phyloP scores from a whole-genome alignment of 2,113 vertebrate genomes.

The Hyperopisus bebe region DNA sequence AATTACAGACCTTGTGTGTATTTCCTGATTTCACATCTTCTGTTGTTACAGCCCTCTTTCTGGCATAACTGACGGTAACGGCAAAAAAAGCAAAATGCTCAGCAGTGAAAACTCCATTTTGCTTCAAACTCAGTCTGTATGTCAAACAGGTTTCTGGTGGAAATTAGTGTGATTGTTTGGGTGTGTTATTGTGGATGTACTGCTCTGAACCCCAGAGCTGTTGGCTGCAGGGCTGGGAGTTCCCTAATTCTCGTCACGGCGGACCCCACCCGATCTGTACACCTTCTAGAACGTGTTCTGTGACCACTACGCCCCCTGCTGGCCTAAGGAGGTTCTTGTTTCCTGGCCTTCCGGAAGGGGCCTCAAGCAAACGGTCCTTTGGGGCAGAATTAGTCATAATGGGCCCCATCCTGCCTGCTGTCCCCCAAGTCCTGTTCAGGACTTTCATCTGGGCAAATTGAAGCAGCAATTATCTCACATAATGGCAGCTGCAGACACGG shows the following conservation, averaged over 20 bases:
- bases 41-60: not conserved
- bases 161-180: not conserved
- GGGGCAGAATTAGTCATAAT: not conserved
- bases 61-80: not conserved
- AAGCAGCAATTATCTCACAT: not conserved
- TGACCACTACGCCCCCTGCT: not conserved
- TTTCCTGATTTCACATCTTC: not conserved
- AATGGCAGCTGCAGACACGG: not conserved
- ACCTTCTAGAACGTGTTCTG: not conserved
- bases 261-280: not conserved
- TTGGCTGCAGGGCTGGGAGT: not conserved
- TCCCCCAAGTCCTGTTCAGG: not conserved
- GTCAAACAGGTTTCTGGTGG: not conserved
- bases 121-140: not conserved
- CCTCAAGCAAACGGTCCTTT: not conserved
- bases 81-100: not conserved
- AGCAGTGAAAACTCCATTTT: not conserved
- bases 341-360: not conserved
- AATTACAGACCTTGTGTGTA: not conserved
- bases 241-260: not conserved
- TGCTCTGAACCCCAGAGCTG: constrained; percentile 12
- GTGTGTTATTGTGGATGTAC: not conserved
- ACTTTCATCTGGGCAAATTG: not conserved
- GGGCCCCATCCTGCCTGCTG: not conserved
- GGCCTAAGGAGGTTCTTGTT: not conserved